Base-by-base conservation (phyloP, 1,140 invertebrate genomes). In the Drosophila kanapiae region DNA sequence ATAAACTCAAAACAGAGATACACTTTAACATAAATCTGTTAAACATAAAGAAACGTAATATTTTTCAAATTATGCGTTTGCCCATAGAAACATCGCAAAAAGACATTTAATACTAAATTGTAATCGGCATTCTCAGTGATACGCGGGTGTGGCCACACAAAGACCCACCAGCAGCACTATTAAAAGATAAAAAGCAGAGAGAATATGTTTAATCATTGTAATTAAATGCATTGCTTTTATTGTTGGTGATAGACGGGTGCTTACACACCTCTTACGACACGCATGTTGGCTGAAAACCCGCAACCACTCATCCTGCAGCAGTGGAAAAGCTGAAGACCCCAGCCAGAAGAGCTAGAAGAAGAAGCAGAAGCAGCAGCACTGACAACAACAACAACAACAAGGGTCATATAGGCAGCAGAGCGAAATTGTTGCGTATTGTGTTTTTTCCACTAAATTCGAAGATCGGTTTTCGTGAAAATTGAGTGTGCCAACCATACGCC, bases 401-500 rank as follows among this genome's bases (percentile, higher is more conserved):
- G 16, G 35, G 11, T 35, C 14, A 69, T 56, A 74, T 11, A 23
- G 49, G 42, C 64, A 71, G 64, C 68, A 72, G 67, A 23, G 48
- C 64, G 48, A 85, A 88, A 80, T 87, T 87, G 84, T 88, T 87
- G 83, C 83, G 83, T 87, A 84, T 87, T 62, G 75, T 78, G 51
- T 68, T 72, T 88, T 82, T 82, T 59, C 38, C 33, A 38, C 64
- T 60, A 60, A 62, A 64, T 63, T 69, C 70, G 67, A 80, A 71
- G 72, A 68, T 56, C 64, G 31, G 37, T 63, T 74, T 74, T 84
- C 74, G 78, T 85, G 63, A 69, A 81, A 78, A 72, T 57, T 42
- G 61, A 48, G 43, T 86, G 82, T 75, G 63, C 62, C 78, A 75
- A 87, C 40, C 75, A 91, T 79, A 90, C 88, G 85, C 84, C 77